phyloP scores from a whole-genome alignment of 23 tunicate genomes.

The Corella eumyota region DNA sequence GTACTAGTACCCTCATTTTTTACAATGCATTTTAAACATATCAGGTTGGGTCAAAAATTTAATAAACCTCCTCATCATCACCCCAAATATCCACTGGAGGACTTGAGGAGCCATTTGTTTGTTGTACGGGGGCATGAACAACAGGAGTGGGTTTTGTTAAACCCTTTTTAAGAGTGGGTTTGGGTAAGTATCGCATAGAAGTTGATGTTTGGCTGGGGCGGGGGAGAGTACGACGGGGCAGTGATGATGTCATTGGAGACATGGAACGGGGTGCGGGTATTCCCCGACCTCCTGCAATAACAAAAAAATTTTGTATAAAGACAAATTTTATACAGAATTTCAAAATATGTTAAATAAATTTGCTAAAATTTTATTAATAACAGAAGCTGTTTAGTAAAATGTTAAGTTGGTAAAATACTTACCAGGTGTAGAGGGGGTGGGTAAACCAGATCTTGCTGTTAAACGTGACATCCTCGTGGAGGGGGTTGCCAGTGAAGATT shows the following conservation, averaged over 20 bases:
- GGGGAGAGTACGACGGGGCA: conserved; percentile 24
- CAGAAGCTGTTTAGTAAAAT: too few relatives aligned
- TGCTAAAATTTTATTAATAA: too few relatives aligned
- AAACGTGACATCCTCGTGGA: background rate
- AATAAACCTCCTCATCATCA: conserved; percentile 3
- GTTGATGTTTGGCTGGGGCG: conserved; percentile 41
- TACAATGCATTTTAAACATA: too few relatives aligned
- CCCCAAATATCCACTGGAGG: conserved; percentile 3
- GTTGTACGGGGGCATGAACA: too few relatives aligned
- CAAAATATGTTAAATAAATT: too few relatives aligned
- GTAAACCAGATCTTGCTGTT: background rate
- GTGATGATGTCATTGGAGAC: conserved; percentile 28
- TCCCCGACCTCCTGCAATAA: conserved; percentile 6
- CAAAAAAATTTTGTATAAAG: too few relatives aligned
- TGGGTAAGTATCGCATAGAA: conserved; percentile 13
- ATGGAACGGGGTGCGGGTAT: conserved; percentile 20
- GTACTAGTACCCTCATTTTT: too few relatives aligned
- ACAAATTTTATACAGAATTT: too few relatives aligned
- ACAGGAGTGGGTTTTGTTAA: background rate
- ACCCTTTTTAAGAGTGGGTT: background rate
- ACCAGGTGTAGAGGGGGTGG: too few relatives aligned
- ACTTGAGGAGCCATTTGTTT: too few relatives aligned
- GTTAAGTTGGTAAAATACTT: too few relatives aligned
- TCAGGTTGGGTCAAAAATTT: too few relatives aligned
- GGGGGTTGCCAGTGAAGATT: background rate